A percentile compares a stretch with the other conserved stretches of the same genome.
Evolutionary conservation across 2,797 vertebrate species (phyloP).

Genomic region (Allobates femoralis): DNA sequence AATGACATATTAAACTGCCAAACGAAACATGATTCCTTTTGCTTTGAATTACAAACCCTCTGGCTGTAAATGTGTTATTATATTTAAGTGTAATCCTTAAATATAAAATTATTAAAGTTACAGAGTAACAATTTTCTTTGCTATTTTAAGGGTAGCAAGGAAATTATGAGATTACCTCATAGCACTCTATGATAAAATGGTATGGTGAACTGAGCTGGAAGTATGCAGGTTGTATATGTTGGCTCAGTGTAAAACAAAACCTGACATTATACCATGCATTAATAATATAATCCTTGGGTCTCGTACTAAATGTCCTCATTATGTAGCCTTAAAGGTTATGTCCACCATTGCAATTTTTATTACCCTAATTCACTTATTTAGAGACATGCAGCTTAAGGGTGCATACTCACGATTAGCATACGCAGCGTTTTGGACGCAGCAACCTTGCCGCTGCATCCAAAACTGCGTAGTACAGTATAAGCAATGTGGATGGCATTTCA

Average conservation of each 20-base stretch:
- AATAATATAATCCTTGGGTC: not conserved
- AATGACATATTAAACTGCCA: conserved; percentile 33
- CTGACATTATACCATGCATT: not conserved
- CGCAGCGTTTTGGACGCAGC: no score
- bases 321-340: no score
- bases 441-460: no score
- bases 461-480: no score
- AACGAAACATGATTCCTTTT: conserved; percentile 27
- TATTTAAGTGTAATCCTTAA: conserved; percentile 27
- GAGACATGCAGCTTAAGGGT: no score
- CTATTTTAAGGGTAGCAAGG: not conserved
- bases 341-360: no score
- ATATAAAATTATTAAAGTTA: conserved; percentile 34
- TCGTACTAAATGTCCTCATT: not conserved
- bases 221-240: not conserved
- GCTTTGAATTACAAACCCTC: conserved; percentile 38
- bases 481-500: no score
- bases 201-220: not conserved
- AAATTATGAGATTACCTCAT: not conserved
- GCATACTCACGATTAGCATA: no score
- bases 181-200: not conserved
- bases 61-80: conserved; percentile 19
- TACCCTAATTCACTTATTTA: no score
- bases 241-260: not conserved
- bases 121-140: not conserved